phyloP scores from a whole-genome alignment of 2,888 invertebrate genomes.

The Tachina lurida region DNA sequence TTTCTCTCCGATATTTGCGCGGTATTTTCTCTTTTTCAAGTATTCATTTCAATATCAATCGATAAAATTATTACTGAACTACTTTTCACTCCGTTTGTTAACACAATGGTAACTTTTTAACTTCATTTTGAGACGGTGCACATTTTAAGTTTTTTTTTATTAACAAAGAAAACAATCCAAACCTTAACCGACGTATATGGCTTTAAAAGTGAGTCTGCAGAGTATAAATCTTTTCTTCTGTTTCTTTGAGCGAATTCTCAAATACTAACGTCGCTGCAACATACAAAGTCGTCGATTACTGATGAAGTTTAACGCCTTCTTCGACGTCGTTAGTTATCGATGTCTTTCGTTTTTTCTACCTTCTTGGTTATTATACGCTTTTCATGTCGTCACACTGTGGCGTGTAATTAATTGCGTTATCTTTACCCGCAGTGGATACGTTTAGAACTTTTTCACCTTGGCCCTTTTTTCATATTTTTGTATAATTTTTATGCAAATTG shows the following conservation, averaged over 20 bases:
- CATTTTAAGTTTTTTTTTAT: slow-evolving; percentile 42
- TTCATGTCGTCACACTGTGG: slow-evolving; percentile 57
- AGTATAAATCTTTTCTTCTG: slow-evolving; percentile 52
- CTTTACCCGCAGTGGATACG: not conserved
- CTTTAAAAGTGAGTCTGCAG: slow-evolving; percentile 61
- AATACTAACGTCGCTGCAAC: slow-evolving; percentile 42
- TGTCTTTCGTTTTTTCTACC: slow-evolving; percentile 45
- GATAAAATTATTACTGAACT: slow-evolving; percentile 6
- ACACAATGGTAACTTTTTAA: slow-evolving; percentile 54
- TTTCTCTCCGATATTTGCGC: not conserved
- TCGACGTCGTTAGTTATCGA: slow-evolving; percentile 34
- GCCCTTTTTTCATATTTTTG: slow-evolving; percentile 28
- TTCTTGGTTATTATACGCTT: slow-evolving; percentile 19
- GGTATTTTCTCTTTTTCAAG: slow-evolving; percentile 28
- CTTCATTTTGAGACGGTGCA: slow-evolving; percentile 60
- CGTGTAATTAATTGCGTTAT: slow-evolving; percentile 45
- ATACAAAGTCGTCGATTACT: slow-evolving; percentile 34
- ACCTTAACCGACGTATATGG: slow-evolving; percentile 61
- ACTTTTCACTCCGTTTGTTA: slow-evolving; percentile 14
- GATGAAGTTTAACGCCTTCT: slow-evolving; percentile 57
- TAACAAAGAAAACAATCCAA: slow-evolving; percentile 63
- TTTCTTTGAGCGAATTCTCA: slow-evolving; percentile 66
- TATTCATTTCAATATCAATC: slow-evolving; percentile 55
- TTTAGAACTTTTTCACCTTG: slow-evolving; percentile 14
- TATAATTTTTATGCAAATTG: not conserved